phyloP scores from a whole-genome alignment of 2,888 invertebrate genomes.

The Calliphora vomitoria region DNA sequence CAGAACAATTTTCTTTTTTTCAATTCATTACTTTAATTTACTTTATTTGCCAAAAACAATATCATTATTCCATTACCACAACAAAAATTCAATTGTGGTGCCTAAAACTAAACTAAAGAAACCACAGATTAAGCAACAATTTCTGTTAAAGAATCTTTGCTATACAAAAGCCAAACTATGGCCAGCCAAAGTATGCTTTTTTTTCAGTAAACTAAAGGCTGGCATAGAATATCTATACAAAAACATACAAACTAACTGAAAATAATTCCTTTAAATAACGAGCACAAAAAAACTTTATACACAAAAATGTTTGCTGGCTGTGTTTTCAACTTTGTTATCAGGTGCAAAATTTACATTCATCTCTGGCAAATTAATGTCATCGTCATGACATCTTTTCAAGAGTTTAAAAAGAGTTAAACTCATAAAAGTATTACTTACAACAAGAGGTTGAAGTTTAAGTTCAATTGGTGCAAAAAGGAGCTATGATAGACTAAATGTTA shows the following conservation, averaged over 20 bases:
- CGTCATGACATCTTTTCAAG: constrained; percentile 47
- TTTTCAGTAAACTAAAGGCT: background rate
- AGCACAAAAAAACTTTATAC: constrained; percentile 19
- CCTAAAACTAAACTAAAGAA: constrained; percentile 31
- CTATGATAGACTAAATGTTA: constrained; percentile 9
- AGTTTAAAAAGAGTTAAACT: constrained; percentile 55
- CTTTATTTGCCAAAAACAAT: background rate
- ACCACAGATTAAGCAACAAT: constrained; percentile 47
- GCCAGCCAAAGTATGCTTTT: background rate
- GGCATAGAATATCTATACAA: background rate
- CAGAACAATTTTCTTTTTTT: no score
- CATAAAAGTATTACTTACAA: constrained; percentile 37
- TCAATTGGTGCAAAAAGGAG: background rate
- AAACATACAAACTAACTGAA: no score
- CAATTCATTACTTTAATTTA: no score
- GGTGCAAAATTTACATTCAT: constrained; percentile 47
- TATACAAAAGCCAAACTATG: background rate
- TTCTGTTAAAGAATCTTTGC: background rate
- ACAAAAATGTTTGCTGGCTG: background rate
- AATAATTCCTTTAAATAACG: background rate
- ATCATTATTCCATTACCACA: background rate
- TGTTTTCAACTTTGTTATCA: constrained; percentile 30
- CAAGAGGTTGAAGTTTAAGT: background rate
- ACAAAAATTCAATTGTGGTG: constrained; percentile 27
- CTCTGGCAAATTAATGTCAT: constrained; percentile 54